Base-by-base conservation (phyloP, 2,797 vertebrate species). In the Streptopelia turtur region DNA sequence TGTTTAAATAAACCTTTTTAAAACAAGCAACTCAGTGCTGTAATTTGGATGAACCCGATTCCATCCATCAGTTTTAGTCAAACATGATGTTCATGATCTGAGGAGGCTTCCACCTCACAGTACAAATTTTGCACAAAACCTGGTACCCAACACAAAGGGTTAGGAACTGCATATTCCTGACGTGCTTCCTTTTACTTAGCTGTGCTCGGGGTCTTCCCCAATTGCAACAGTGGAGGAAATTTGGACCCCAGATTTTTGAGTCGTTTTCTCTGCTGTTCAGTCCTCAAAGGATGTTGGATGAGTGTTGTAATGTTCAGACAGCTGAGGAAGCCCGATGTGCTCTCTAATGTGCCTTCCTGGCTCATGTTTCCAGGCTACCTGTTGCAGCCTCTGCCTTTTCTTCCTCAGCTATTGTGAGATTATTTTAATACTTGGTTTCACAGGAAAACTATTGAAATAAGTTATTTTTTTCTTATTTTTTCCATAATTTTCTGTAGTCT, bases 1-100 rank as follows among this genome's bases (percentile, higher is more conserved):
- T 96, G 69, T 97, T 97, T 97, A 97, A 97, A 96, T 96, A 96
- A 97, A 97, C 27, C 56, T 87, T 89, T 93, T 80, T 68, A 72
- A 95, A 95, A 59, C 59, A 68, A 64, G 33, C 0, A 1, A 23
- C 27, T 85, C 23, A 2, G 5, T 59, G 5, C 11, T 31, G 1
- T 83, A 16, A 81, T 75, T 83, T 56, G 52, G 5, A 50, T 77
- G 3, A 89, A 53, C 6, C 1, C 15, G 20, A 1, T 72, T 87
- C n/a, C 25, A 30, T 57, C 23, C 3, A 3, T 43, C 21, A 24
- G 4, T 64, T 89, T 64, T 57, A 50, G 28, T 85, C 31, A 41
- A 45, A 45, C 5, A 0, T 39, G 12, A 18, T 66, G 14, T 16
- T 60, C 9, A 1, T 5, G 13, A 13, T 66, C 25, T 20, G 49